Evolutionary conservation across 1,140 invertebrate genomes (phyloP).

Genomic region (Procambarus clarkii): DNA sequence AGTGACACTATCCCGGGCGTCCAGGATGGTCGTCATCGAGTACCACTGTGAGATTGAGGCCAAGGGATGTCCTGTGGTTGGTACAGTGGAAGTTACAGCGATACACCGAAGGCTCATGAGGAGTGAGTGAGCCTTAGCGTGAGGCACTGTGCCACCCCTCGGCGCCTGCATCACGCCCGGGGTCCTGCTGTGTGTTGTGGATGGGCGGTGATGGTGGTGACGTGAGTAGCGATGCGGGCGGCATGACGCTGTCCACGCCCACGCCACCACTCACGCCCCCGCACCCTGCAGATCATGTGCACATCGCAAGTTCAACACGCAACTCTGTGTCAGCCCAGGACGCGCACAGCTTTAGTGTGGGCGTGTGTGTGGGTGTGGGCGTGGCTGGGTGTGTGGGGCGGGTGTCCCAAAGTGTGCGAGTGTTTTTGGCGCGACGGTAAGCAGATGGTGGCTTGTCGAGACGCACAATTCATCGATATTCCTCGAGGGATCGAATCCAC

Average conservation of each 20-base stretch:
- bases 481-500: constrained; percentile 53
- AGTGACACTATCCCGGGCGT: no score
- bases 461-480: constrained; percentile 77
- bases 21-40: not conserved
- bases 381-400: constrained; percentile 34
- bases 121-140: not conserved
- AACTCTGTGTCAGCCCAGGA: constrained; percentile 57
- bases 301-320: constrained; percentile 39
- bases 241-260: constrained; percentile 45
- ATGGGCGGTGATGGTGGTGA: constrained; percentile 48
- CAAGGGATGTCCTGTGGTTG: not conserved
- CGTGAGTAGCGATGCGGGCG: constrained; percentile 48
- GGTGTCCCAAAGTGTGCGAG: constrained; percentile 86
- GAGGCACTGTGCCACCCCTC: not conserved
- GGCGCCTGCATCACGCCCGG: not conserved
- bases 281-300: constrained; percentile 47
- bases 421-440: constrained; percentile 95
- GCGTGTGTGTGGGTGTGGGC: constrained; percentile 60
- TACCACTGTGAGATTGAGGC: not conserved
- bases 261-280: constrained; percentile 7
- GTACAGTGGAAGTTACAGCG: not conserved
- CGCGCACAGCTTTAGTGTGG: constrained; percentile 49
- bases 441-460: constrained; percentile 89
- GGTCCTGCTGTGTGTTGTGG: constrained; percentile 21
- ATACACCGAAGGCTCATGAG: not conserved